phyloP scores from a whole-genome alignment of 2,888 invertebrate species.

The Xestia ashworthii region DNA sequence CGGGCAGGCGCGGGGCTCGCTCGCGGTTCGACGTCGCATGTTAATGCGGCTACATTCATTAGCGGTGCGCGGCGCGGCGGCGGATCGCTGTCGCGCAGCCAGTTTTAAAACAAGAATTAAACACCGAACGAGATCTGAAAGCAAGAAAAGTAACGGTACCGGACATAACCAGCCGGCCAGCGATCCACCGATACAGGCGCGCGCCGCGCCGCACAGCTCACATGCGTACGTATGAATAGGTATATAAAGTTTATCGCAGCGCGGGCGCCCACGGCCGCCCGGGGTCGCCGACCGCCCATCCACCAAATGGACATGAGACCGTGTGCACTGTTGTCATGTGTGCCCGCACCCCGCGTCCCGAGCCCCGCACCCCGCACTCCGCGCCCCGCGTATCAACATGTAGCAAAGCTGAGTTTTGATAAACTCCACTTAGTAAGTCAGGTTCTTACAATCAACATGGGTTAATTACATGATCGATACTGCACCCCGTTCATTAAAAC shows the following conservation, averaged over 20 bases:
- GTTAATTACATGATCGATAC: background rate
- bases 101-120: constrained; percentile 77
- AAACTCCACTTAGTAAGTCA: constrained; percentile 22
- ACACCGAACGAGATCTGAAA: constrained; percentile 79
- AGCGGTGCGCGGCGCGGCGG: constrained; percentile 62
- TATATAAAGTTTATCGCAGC: constrained; percentile 68
- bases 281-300: constrained; percentile 70
- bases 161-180: constrained; percentile 73
- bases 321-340: constrained; percentile 69
- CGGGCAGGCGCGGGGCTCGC: constrained; percentile 15
- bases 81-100: constrained; percentile 61
- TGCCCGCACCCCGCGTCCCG: constrained; percentile 33
- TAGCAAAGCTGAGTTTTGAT: constrained; percentile 52
- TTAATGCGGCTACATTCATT: constrained; percentile 65
- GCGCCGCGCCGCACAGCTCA: constrained; percentile 45
- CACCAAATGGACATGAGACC: constrained; percentile 70
- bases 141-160: constrained; percentile 80
- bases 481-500: background rate
- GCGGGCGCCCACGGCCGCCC: constrained; percentile 64
- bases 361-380: constrained; percentile 21
- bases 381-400: constrained; percentile 13
- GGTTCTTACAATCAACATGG: background rate
- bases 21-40: constrained; percentile 49
- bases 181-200: constrained; percentile 58
- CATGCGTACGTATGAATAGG: constrained; percentile 67